Conservation (phyloP, 2,797 vertebrate genomes). For the Pampus argenteus region DNA sequence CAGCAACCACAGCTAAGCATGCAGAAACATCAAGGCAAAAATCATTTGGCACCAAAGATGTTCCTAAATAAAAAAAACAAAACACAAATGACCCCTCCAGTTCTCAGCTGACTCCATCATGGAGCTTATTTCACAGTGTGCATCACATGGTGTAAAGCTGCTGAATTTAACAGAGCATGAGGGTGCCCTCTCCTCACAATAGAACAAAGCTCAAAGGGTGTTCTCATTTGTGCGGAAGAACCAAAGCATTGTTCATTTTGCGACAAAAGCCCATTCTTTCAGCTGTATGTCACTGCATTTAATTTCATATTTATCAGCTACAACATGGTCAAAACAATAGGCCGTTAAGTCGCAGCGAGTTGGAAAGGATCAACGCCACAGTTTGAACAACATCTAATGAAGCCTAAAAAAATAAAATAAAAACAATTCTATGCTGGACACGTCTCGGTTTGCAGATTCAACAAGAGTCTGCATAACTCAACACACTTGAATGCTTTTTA, state of each 20-base stretch:
- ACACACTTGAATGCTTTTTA: conserved; percentile 49
- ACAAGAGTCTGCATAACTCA: conserved; percentile 43
- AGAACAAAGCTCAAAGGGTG: conserved; percentile 7
- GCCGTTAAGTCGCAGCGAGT: conserved; percentile 12
- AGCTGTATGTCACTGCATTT: conserved; percentile 33
- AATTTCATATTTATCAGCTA: conserved; percentile 50
- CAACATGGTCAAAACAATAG: conserved; percentile 34
- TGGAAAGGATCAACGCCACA: conserved; percentile 29
- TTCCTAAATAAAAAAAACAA: neutral
- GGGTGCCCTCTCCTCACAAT: conserved; percentile 1
- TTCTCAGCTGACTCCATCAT: neutral
- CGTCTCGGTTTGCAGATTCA: conserved; percentile 32
- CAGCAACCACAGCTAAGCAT: neutral
- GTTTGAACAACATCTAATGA: conserved; percentile 59
- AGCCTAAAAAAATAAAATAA: conserved; percentile 20
- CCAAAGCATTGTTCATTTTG: conserved; percentile 20
- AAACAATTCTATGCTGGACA: conserved; percentile 41
- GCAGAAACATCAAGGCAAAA: neutral
- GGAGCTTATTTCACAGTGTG: conserved; percentile 17
- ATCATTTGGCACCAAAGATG: conserved; percentile 4
- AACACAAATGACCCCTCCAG: neutral
- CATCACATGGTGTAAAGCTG: conserved; percentile 29
- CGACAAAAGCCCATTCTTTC: conserved; percentile 49
- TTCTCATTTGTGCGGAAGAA: conserved; percentile 32
- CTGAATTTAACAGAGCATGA: conserved; percentile 23